phyloP scores from a whole-genome alignment of 1,140 invertebrate genomes.

The Elysia chlorotica region DNA sequence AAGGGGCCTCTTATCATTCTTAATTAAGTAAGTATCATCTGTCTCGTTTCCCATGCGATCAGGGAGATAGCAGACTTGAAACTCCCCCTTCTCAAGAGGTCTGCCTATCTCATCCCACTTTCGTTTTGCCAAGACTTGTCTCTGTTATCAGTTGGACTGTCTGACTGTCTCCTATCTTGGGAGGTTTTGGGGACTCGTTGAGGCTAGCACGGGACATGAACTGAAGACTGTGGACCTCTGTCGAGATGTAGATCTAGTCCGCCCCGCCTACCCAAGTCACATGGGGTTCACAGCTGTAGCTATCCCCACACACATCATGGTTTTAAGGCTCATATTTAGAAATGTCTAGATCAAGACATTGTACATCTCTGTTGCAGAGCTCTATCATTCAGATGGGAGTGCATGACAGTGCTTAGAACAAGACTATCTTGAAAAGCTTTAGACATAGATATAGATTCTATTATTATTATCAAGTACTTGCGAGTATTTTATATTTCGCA shows the following conservation, averaged over 20 bases:
- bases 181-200: constrained; percentile 15
- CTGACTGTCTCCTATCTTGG: constrained; percentile 10
- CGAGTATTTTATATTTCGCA: too few species aligned
- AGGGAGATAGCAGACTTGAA: constrained; percentile 11
- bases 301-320: not conserved
- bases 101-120: constrained; percentile 18
- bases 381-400: too few species aligned
- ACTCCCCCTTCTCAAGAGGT: constrained; percentile 11
- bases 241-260: too few species aligned
- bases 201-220: constrained; percentile 17
- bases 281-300: not conserved
- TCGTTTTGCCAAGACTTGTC: constrained; percentile 8
- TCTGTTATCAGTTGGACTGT: constrained; percentile 12
- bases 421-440: too few species aligned
- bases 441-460: too few species aligned
- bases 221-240: not conserved
- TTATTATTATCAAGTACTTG: too few species aligned
- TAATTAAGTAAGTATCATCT: constrained; percentile 22
- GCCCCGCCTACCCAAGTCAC: constrained; percentile 10
- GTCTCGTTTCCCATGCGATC: constrained; percentile 14
- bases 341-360: too few species aligned
- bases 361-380: too few species aligned
- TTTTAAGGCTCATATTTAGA: too few species aligned
- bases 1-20: constrained; percentile 10
- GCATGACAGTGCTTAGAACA: too few species aligned